These are phyloP conservation scores for Andrena camellia DNA, from an alignment of 2,888 invertebrate genomes.

Conservation along the genomic window DNA sequence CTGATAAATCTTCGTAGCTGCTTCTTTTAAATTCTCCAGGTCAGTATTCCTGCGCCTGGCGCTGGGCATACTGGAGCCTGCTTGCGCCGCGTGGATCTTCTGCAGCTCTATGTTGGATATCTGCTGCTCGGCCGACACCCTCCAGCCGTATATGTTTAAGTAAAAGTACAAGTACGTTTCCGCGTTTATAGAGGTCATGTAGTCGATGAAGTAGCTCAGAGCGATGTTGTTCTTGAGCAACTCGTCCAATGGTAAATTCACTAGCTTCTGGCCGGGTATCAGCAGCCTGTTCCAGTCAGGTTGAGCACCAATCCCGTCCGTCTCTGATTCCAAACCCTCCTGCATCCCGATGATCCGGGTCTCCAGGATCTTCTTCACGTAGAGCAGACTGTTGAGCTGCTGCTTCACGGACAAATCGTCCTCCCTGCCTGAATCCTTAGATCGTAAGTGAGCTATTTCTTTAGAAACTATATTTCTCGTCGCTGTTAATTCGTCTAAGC, in stretches of 20 bases:
- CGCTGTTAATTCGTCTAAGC: slow-evolving; percentile 93
- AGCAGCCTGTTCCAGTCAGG: slow-evolving; percentile 84
- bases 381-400: slow-evolving; percentile 93
- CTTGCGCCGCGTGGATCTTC: slow-evolving; percentile 83
- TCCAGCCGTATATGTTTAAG: slow-evolving; percentile 90
- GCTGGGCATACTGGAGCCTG: slow-evolving; percentile 51
- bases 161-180: slow-evolving; percentile 92
- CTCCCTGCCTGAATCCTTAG: slow-evolving; percentile 94
- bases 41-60: slow-evolving; percentile 78
- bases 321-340: slow-evolving; percentile 85
- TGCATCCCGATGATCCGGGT: slow-evolving; percentile 86
- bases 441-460: slow-evolving; percentile 93
- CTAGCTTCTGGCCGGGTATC: slow-evolving; percentile 86
- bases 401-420: slow-evolving; percentile 94
- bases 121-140: slow-evolving; percentile 90
- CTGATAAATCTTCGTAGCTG: slow-evolving; percentile 91
- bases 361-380: slow-evolving; percentile 92
- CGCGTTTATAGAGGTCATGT: slow-evolving; percentile 89
- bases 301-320: slow-evolving; percentile 80
- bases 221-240: slow-evolving; percentile 92
- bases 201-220: slow-evolving; percentile 92
- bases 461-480: slow-evolving; percentile 92
- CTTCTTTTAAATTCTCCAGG: slow-evolving; percentile 87
- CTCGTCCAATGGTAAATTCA: slow-evolving; percentile 89
- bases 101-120: slow-evolving; percentile 87